These are phyloP conservation scores for Aldrovandia affinis DNA, from an alignment of 2,797 vertebrate genomes.

Conservation along the genomic window DNA sequence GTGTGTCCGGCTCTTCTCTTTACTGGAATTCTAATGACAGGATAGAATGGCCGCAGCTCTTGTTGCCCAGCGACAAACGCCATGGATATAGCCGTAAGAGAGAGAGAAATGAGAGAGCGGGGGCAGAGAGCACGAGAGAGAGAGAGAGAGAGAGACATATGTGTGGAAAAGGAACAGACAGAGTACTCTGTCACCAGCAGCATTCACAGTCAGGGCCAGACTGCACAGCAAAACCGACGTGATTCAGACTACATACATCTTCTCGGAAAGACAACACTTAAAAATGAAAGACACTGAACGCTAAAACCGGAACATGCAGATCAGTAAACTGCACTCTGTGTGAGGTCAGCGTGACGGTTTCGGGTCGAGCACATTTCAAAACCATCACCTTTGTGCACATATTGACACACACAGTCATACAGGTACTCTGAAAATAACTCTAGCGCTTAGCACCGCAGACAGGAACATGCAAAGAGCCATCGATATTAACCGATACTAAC, in stretches of 20 bases:
- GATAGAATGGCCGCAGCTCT: slow-evolving; percentile 72
- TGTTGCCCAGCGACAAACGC: slow-evolving; percentile 74
- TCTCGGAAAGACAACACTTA: no score
- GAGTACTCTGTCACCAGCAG: neutral
- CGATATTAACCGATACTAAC: neutral
- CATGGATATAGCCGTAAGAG: slow-evolving; percentile 70
- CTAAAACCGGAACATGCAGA: no score
- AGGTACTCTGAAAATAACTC: neutral
- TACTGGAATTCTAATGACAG: slow-evolving; percentile 73
- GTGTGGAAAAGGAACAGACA: neutral
- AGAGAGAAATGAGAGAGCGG: slow-evolving; percentile 58
- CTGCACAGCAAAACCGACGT: neutral
- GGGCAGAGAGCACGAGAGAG: slow-evolving; percentile 44
- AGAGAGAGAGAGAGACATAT: neutral
- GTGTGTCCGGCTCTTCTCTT: slow-evolving; percentile 46
- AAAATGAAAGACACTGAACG: no score
- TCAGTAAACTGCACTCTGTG: no score
- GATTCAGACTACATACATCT: neutral
- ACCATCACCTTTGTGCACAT: slow-evolving; percentile 60
- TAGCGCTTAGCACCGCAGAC: neutral
- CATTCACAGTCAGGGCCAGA: neutral
- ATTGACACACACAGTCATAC: neutral
- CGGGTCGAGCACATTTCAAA: slow-evolving; percentile 60
- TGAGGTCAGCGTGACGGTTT: neutral
- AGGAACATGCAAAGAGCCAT: neutral